These are phyloP conservation scores for Sciurus vulgaris DNA, from an alignment of 2,797 vertebrate genomes.

Conservation along the genomic window DNA sequence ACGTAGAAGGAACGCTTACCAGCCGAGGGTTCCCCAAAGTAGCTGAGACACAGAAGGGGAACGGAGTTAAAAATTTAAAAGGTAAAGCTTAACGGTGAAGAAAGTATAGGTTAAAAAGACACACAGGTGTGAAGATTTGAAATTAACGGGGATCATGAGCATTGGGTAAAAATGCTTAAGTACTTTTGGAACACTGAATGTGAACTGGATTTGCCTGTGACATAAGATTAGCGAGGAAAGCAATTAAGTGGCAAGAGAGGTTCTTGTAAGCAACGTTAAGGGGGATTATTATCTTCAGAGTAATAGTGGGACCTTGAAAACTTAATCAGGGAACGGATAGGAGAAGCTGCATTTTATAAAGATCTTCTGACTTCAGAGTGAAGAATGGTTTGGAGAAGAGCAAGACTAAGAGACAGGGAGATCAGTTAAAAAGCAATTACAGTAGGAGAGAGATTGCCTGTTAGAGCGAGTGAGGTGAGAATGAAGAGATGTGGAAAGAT, in stretches of 20 bases:
- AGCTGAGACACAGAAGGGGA: neutral
- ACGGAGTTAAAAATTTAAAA: neutral
- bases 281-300: neutral
- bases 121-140: neutral
- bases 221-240: neutral
- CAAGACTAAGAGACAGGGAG: neutral
- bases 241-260: neutral
- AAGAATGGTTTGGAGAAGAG: neutral
- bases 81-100: neutral
- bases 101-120: neutral
- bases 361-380: neutral
- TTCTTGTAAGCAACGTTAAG: neutral
- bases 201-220: neutral
- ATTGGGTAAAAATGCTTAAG: neutral
- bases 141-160: neutral
- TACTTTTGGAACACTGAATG: neutral
- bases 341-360: constrained; percentile 41
- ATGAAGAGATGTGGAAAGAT: neutral
- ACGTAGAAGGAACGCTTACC: neutral
- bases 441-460: neutral
- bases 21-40: neutral
- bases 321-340: neutral
- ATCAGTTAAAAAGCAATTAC: neutral
- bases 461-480: neutral
- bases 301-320: neutral